Conservation (phyloP, 2,113 vertebrate genomes). For the Mola mola region DNA sequence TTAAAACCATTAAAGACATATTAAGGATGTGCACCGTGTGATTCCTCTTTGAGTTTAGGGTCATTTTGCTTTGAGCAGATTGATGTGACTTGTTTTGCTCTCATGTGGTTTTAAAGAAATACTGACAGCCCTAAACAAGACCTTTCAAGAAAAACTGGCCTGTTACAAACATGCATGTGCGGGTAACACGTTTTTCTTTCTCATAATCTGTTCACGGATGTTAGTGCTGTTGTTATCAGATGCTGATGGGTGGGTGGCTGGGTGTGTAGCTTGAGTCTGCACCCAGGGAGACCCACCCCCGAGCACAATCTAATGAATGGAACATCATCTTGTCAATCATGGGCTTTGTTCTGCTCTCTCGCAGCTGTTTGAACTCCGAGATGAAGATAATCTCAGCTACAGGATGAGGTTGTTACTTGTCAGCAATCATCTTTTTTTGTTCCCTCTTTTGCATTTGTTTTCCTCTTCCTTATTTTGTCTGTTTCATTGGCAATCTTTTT, state of each 20-base stretch:
- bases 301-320: slow-evolving; percentile 75
- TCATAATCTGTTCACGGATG: slow-evolving; percentile 41
- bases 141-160: too few species aligned
- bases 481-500: slow-evolving; percentile 12
- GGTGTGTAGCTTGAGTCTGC: slow-evolving; percentile 62
- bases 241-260: slow-evolving; percentile 36
- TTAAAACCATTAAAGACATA: too few species aligned
- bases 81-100: too few species aligned
- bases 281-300: slow-evolving; percentile 56
- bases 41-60: too few species aligned
- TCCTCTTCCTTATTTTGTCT: slow-evolving; percentile 5
- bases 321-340: slow-evolving; percentile 71
- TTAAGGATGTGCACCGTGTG: too few species aligned
- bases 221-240: slow-evolving; percentile 54
- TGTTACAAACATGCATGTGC: too few species aligned
- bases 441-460: slow-evolving; percentile 40
- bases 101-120: too few species aligned
- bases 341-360: slow-evolving; percentile 68
- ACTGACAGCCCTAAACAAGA: too few species aligned
- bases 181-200: slow-evolving; percentile 14
- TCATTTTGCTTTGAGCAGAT: too few species aligned
- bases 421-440: slow-evolving; percentile 47
- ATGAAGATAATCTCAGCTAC: slow-evolving; percentile 41
- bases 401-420: slow-evolving; percentile 52
- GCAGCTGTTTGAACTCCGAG: slow-evolving; percentile 64